Base-by-base conservation (phyloP, 2,888 invertebrate genomes). In the Chorisops tibialis region DNA sequence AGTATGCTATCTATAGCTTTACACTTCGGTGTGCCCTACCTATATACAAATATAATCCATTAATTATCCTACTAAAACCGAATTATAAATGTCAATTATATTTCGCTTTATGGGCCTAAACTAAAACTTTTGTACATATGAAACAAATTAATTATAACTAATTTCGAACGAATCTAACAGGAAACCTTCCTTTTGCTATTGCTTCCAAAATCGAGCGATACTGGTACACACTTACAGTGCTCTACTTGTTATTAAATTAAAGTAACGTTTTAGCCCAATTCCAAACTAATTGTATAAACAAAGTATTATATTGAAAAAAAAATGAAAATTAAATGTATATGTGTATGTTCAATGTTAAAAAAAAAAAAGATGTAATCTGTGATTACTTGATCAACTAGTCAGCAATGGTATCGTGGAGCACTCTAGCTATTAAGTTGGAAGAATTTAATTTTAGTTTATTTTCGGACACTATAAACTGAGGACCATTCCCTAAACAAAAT, bases 391-490 rank as follows among this genome's bases (percentile, higher is more conserved):
- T 41, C 30, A 43, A 12, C 30, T 30, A 43, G 56, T n/a, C 43
- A 56, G 30, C 30, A 45, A 56, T 56, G 56, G 56, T 56, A 30
- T 41, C 56, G 56, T 43, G 56, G 56, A 56, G 56, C 56, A 45
- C n/a, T 43, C 30, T 45, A 56, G 45, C n/a, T 16, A 35, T 43
- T 56, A 43, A 22, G 21, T 21, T 11, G 19, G 9, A 19, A 16
- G n/a, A 47, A 56, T 3, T 19, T 56, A 37, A 5, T 39, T 38
- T 45, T 18, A 12, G 2, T 45, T 24, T 30, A 30, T 56, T 56
- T n/a, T 30, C 16, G 7, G 50, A 35, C 7, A 35, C 37, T n/a
- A n/a, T 18, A 19, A 56, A 56, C 45, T 56, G 56, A 56, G 56
- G 56, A 56, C 56, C 56, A 56, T 21, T 37, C 14, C 48, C 30